Evolutionary conservation across 2,888 invertebrate genomes (phyloP), one percentile per base, ranked within the genome.

Genomic region (Agriopis marginaria): DNA sequence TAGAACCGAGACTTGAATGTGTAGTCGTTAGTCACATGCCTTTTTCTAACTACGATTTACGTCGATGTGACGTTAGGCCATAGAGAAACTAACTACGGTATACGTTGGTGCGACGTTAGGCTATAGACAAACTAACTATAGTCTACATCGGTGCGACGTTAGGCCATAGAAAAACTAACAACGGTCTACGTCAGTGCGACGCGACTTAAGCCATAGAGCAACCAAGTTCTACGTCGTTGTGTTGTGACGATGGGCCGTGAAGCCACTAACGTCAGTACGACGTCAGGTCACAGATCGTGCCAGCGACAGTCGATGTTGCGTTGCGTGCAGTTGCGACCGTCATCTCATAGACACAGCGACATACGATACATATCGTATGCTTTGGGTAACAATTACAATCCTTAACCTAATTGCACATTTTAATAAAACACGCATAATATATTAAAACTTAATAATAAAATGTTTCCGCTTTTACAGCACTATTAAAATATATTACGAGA

Each of bases 401-500:
- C 88, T 88, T 89, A 90, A 86, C 70, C 90, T 92, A 93, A 85
- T 90, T 91, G 91, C 92, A 90, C 84, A 90, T 90, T 90, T 91
- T 86, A 85, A 88, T 89, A 89, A 91, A 90, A 91, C 89, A 92
- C 89, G 89, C 90, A 87, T 86, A 85, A 73, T 75, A 77, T 77
- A 87, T 86, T 86, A 88, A 88, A 85, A 89, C 88, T 88, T 92
- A 91, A 75, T 84, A 81, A 85, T 85, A 86, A 62, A 62, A 89
- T 79, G 80, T 82, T 85, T 84, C 85, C 65, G 88, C 89, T 87
- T 77, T 84, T 82, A 79, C 82, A 87, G 89, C 70, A 68, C 89
- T 83, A 83, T 86, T 84, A 83, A 86, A 89, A 93, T 91, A 92
- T 93, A 91, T 92, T 91, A 93, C 93, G 93, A 94, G 93, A 93